Conservation (phyloP, 2,797 vertebrate species). For the Acipenser transmontanus region DNA sequence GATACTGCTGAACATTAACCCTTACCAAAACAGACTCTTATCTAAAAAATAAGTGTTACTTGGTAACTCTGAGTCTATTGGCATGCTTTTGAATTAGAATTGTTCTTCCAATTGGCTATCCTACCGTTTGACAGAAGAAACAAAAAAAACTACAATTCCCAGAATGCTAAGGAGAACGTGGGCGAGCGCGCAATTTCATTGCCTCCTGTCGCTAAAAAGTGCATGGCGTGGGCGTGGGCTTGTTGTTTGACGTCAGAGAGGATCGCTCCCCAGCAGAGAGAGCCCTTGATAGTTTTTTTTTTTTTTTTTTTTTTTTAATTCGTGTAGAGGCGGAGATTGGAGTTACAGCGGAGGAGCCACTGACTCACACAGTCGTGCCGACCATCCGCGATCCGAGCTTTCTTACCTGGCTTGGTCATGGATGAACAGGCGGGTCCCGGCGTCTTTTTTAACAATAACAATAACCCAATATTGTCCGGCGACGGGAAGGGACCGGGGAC, state of each 20-base stretch:
- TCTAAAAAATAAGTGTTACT: too few relatives aligned
- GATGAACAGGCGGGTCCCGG: slow-evolving; percentile 97
- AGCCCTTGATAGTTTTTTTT: slow-evolving; percentile 38
- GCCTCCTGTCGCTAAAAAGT: too few relatives aligned
- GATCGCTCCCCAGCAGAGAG: slow-evolving; percentile 53
- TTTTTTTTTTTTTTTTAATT: neutral
- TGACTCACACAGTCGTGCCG: slow-evolving; percentile 21
- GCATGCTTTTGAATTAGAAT: too few relatives aligned
- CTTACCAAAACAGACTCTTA: too few relatives aligned
- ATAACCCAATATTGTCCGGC: slow-evolving; percentile 74
- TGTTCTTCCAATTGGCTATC: too few relatives aligned
- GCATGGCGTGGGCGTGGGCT: slow-evolving; percentile 45
- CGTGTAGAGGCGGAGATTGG: slow-evolving; percentile 17
- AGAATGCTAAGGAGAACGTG: slow-evolving; percentile 8
- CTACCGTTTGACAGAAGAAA: too few relatives aligned
- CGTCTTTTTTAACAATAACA: slow-evolving; percentile 94
- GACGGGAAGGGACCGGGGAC: slow-evolving; percentile 60
- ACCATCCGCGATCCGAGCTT: slow-evolving; percentile 17
- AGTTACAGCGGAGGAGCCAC: slow-evolving; percentile 17
- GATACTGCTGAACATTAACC: too few relatives aligned
- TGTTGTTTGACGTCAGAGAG: slow-evolving; percentile 47
- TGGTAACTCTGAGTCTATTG: too few relatives aligned
- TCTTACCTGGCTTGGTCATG: slow-evolving; percentile 77
- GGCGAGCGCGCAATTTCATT: neutral
- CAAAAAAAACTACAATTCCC: slow-evolving; percentile 14